Evolutionary conservation across 2,888 invertebrate genomes (phyloP), one percentile per base, ranked within the genome.

Genomic region (Eupithecia subumbrata): DNA sequence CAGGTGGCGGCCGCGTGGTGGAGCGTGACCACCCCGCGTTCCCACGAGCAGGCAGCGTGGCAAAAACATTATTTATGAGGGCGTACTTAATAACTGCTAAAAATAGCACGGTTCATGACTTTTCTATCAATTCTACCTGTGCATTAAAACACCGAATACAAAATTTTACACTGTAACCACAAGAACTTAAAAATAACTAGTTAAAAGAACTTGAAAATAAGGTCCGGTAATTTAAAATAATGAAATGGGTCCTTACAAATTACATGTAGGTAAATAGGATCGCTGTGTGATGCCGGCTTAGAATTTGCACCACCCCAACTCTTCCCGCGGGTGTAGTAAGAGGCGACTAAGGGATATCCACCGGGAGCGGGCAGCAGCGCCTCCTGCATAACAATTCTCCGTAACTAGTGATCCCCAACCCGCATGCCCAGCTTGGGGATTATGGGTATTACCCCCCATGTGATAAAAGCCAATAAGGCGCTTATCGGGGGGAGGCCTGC

Each of bases 41-140:
- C 77, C 73, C 77, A 77, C 77, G 73, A 14, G 1, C 60, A 60
- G 25, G 25, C 60, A 60, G 25, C 68, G 71, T 64, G 74, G 72
- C 74, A 67, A 75, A 77, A 77, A 75, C 70, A 75, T 74, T 74
- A 69, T 60, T 45, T 76, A 69, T 69, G 72, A 66, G 76, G 74
- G 69, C 45, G 77, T 60, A 43, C 5, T 60, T 77, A 70, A 68
- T 73, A 34, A 40, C 34, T 40, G 63, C 74, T 77, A 72, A 72
- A 77, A 73, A 77, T 77, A 73, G 43, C 22, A 43, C 67, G 40
- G 60, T 22, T 45, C 52, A 69, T 71, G 69, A 70, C 66, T 64
- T 68, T 60, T 64, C 12, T 60, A 60, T 14, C 25, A 60, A 60
- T 14, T 25, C 5, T 14, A 25, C 60, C 22, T 60, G 60, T 25